phyloP scores from a whole-genome alignment of 2,113 vertebrate genomes.

The Calidris pugnax region DNA sequence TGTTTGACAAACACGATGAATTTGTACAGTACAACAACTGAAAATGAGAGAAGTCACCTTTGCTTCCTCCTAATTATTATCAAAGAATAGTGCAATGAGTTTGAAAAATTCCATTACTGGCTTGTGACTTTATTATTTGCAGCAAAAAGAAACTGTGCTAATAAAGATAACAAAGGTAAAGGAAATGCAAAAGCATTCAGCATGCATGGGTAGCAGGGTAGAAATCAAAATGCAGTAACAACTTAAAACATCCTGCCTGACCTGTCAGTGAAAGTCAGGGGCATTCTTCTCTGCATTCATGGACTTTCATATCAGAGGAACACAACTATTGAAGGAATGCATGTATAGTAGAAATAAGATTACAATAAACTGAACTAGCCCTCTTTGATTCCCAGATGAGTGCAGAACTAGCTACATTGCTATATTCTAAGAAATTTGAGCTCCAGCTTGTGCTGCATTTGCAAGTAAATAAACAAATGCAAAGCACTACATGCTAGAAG shows the following conservation, averaged over 20 bases:
- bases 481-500: not conserved
- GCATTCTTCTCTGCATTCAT: not conserved
- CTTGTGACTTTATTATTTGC: not conserved
- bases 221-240: not conserved
- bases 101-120: slow-evolving; percentile 11
- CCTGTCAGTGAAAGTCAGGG: not conserved
- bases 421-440: not conserved
- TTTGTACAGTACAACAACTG: not conserved
- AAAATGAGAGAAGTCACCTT: not conserved
- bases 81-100: not conserved
- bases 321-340: not conserved
- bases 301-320: not conserved
- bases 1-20: not conserved
- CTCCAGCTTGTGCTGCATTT: not conserved
- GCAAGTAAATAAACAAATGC: not conserved
- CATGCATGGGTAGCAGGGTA: not conserved
- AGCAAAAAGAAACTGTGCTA: not conserved
- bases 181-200: not conserved
- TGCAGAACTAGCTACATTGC: not conserved
- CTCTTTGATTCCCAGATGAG: not conserved
- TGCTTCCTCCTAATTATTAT: slow-evolving; percentile 1
- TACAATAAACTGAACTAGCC: not conserved
- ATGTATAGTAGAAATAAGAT: not conserved
- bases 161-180: not conserved
- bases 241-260: not conserved